A percentile compares a stretch with the other conserved stretches of the same genome.
phyloP scores from a whole-genome alignment of 2,797 vertebrate genomes.

The Epinephelus awoara region DNA sequence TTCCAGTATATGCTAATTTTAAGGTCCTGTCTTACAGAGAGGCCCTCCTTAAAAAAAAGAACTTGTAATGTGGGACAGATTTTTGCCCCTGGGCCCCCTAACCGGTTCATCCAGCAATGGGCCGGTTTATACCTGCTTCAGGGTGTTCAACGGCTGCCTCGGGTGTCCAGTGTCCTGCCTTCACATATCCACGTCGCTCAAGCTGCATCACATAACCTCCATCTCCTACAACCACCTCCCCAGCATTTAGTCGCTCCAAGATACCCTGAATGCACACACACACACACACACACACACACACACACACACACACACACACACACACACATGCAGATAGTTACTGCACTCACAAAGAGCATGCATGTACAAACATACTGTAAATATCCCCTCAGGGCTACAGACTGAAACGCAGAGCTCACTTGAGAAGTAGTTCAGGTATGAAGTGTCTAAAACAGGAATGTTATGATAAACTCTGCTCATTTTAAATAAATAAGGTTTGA shows the following conservation, averaged over 20 bases:
- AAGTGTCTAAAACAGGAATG: not conserved
- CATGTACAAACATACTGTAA: not conserved
- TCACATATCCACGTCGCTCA: conserved; percentile 92
- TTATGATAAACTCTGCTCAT: not conserved
- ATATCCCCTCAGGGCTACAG: not conserved
- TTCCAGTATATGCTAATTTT: no score
- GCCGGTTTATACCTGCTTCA: conserved; percentile 84
- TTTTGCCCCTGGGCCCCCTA: not conserved
- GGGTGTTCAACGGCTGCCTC: conserved; percentile 91
- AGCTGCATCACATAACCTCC: conserved; percentile 92
- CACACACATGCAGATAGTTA: not conserved
- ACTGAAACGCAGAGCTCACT: not conserved
- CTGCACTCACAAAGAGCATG: not conserved
- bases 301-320: no score
- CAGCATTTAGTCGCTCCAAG: conserved; percentile 88
- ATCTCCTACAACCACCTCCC: conserved; percentile 92
- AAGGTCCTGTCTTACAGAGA: no score
- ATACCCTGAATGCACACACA: conserved; percentile 81
- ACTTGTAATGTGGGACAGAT: not conserved
- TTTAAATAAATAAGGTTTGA: not conserved
- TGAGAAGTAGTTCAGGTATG: not conserved
- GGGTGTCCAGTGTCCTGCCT: conserved; percentile 93
- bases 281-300: conserved; percentile 17
- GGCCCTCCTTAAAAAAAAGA: no score
- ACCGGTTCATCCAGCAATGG: not conserved